Percentiles rank a stretch among this genome's conserved stretches.
Evolutionary conservation across 2,888 invertebrate genomes (phyloP).

Genomic region (Phyllotreta cruciferae): DNA sequence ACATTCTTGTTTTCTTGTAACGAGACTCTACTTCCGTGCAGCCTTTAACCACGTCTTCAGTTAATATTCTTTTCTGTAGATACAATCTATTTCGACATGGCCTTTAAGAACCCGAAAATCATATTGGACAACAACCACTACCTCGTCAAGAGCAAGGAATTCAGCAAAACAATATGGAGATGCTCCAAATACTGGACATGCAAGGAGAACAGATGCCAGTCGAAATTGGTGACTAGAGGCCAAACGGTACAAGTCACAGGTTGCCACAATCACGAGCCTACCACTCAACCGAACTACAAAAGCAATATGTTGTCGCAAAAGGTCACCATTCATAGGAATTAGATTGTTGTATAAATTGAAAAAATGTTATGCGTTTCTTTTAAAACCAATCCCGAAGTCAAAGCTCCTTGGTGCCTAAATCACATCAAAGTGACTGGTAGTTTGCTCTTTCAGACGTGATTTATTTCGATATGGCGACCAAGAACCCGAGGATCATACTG

Average conservation of each 20-base stretch:
- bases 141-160: constrained; percentile 39
- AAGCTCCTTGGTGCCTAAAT: too few species aligned
- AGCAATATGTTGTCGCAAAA: constrained; percentile 45
- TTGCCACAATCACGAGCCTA: constrained; percentile 46
- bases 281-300: constrained; percentile 39
- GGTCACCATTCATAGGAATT: constrained; percentile 43
- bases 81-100: constrained; percentile 40
- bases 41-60: too few species aligned
- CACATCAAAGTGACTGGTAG: too few species aligned
- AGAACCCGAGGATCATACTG: constrained; percentile 44
- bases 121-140: constrained; percentile 43
- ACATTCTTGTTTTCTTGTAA: constrained; percentile 4
- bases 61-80: constrained; percentile 38
- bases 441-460: too few species aligned
- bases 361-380: too few species aligned
- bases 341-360: too few species aligned
- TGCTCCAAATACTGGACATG: constrained; percentile 40
- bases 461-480: constrained; percentile 39
- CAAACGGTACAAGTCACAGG: constrained; percentile 43
- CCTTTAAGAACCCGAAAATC: constrained; percentile 46
- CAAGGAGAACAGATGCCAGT: constrained; percentile 41
- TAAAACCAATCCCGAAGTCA: too few species aligned
- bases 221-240: constrained; percentile 45
- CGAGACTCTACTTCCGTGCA: too few species aligned
- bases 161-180: constrained; percentile 42